Base-by-base conservation (phyloP, 2,113 vertebrate genomes). In the Forbesichthys papilliferus region DNA sequence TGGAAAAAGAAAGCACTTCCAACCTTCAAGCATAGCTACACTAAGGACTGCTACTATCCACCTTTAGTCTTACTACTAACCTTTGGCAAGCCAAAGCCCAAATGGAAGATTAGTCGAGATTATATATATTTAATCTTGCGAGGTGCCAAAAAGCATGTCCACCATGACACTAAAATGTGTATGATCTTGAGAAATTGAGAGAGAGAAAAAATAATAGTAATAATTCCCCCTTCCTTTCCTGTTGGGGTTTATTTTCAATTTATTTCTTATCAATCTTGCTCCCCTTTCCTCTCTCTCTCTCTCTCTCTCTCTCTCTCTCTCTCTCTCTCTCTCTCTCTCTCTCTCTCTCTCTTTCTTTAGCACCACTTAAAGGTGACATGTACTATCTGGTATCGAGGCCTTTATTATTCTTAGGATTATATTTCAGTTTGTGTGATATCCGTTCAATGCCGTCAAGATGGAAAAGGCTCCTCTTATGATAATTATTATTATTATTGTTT, bases 331-430 rank as follows among this genome's bases (percentile, higher is more conserved):
- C 13, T 18, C 51, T 51, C 51, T 46, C 11, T 64, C 57, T 52
- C 51, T 18, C 42, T 18, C 13, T 18, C 51, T 51, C 51, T 46
- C 11, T 64, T 51, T 52, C 51, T 79, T 81, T 71, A 84, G 84
- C 87, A 88, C 89, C 89, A 90, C 84, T 86, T 69, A 78, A 89
- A 90, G 87, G 90, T 91, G 84, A 91, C 85, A 78, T 85, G 80
- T 91, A 87, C 86, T 91, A 86, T 91, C 87, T 89, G 88, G 89
- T 92, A 89, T 90, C 77, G 90, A 92, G 89, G 92, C 91, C 92
- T 93, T 91, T 88, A 83, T 85, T 89, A 83, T 91, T 88, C 82
- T 85, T 89, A 83, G 82, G 88, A 53, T 87, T 88, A 86, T 73
- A 77, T 90, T 84, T 88, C 88, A 59, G 75, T 81, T 90, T 68